phyloP scores from a whole-genome alignment of 2,113 vertebrate genomes.

The Trochalopteron elliotii region DNA sequence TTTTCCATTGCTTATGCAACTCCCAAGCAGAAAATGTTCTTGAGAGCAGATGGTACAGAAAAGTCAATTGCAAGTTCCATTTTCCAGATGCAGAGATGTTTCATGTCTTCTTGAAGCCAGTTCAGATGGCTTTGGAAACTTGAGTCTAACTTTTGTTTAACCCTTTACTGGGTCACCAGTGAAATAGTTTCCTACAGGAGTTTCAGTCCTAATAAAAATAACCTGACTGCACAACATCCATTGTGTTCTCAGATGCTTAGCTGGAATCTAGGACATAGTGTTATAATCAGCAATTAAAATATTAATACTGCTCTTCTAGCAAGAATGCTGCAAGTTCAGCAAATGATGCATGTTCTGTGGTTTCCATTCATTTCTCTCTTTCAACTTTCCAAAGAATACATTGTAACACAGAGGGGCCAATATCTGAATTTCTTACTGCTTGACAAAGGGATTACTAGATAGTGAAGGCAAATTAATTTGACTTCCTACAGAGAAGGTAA shows the following conservation, averaged over 20 bases:
- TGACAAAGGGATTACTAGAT: conserved; percentile 41
- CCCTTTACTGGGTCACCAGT: neutral
- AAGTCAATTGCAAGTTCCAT: conserved; percentile 67
- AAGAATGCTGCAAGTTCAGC: neutral
- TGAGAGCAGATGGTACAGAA: conserved; percentile 78
- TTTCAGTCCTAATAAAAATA: neutral
- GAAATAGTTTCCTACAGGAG: neutral
- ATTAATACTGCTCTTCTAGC: neutral
- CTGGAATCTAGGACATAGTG: neutral
- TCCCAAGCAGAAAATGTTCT: conserved; percentile 78
- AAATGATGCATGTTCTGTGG: neutral
- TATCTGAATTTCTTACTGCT: conserved; percentile 27
- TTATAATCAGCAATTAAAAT: conserved; percentile 4
- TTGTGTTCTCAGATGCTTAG: neutral
- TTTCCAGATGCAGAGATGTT: conserved; percentile 77
- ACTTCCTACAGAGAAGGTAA: conserved; percentile 48
- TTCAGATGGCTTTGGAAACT: conserved; percentile 66
- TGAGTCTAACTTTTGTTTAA: conserved; percentile 57
- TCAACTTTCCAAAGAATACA: neutral
- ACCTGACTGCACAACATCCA: neutral
- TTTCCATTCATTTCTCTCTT: neutral
- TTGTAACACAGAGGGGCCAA: neutral
- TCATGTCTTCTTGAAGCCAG: conserved; percentile 69
- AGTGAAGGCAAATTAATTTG: conserved; percentile 57
- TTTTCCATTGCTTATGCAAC: conserved; percentile 74